Conservation (phyloP, 1,140 invertebrate species). For the Microplitis demolitor region DNA sequence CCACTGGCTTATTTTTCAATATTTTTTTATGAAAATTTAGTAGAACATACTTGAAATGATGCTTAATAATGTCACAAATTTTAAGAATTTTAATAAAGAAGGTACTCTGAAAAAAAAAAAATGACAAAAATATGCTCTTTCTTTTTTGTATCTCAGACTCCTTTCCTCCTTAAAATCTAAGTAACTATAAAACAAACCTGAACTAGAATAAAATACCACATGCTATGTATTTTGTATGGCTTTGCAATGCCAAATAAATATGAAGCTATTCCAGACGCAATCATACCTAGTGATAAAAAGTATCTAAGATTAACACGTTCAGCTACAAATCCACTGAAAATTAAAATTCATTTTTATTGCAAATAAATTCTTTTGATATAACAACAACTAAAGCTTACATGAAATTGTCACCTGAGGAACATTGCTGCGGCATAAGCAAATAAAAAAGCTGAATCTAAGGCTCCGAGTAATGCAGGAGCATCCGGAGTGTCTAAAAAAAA, state of each 20-base stretch:
- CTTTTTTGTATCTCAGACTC: too few relatives aligned
- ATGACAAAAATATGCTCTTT: too few relatives aligned
- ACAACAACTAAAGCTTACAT: conserved; percentile 32
- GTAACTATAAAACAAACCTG: conserved; percentile 67
- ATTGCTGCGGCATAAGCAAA: conserved; percentile 93
- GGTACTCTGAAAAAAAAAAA: too few relatives aligned
- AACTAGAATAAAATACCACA: conserved; percentile 85
- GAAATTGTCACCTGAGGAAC: conserved; percentile 77
- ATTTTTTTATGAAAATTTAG: too few relatives aligned
- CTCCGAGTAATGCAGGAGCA: conserved; percentile 81
- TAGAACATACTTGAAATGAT: too few relatives aligned
- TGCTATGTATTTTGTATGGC: conserved; percentile 80
- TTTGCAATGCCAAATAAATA: conserved; percentile 90
- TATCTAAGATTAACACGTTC: conserved; percentile 90
- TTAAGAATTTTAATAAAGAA: too few relatives aligned
- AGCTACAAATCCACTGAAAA: conserved; percentile 82
- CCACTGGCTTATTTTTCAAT: too few relatives aligned
- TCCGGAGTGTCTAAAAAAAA: conserved; percentile 73
- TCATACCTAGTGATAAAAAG: conserved; percentile 89
- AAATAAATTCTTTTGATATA: not conserved
- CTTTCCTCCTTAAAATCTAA: not conserved
- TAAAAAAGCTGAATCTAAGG: conserved; percentile 89
- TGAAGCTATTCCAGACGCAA: conserved; percentile 84
- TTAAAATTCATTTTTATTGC: conserved; percentile 32
- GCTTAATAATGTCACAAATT: too few relatives aligned